These are phyloP conservation scores for Lethenteron camtschaticum DNA, from an alignment of 2,113 vertebrate species.

Conservation along the genomic window DNA sequence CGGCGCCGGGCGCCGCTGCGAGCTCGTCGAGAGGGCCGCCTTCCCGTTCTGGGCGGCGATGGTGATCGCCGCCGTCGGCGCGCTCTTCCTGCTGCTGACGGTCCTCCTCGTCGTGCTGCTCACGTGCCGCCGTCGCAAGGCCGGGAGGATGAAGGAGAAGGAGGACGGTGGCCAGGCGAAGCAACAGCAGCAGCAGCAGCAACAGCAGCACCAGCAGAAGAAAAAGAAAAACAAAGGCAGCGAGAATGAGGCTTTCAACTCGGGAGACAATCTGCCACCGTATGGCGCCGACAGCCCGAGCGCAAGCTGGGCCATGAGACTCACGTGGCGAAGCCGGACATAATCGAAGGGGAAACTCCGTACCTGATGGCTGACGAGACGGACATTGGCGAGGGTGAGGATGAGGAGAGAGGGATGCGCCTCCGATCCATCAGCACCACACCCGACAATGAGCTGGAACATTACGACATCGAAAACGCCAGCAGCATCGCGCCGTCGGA, in stretches of 20 bases:
- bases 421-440: slow-evolving; percentile 34
- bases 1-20: not conserved
- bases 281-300: slow-evolving; percentile 76
- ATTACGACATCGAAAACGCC: slow-evolving; percentile 91
- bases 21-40: too few species aligned
- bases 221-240: slow-evolving; percentile 78
- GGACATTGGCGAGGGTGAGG: slow-evolving; percentile 33
- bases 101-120: slow-evolving; percentile 12
- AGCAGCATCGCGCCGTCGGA: slow-evolving; percentile 94
- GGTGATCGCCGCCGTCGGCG: too few species aligned
- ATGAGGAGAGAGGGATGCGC: slow-evolving; percentile 60
- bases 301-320: slow-evolving; percentile 88
- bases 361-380: slow-evolving; percentile 92
- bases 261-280: slow-evolving; percentile 71
- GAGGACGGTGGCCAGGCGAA: too few species aligned
- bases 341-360: slow-evolving; percentile 84
- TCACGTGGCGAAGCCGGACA: slow-evolving; percentile 54
- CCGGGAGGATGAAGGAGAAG: slow-evolving; percentile 26
- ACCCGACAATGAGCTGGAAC: slow-evolving; percentile 59
- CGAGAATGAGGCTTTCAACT: slow-evolving; percentile 78
- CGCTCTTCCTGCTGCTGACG: too few species aligned
- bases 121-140: slow-evolving; percentile 69
- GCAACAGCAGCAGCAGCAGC: slow-evolving; percentile 23
- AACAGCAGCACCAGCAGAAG: slow-evolving; percentile 71
- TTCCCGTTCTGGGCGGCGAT: too few species aligned